phyloP scores from a whole-genome alignment of 2,888 invertebrate species.

The Enchytraeus crypticus region DNA sequence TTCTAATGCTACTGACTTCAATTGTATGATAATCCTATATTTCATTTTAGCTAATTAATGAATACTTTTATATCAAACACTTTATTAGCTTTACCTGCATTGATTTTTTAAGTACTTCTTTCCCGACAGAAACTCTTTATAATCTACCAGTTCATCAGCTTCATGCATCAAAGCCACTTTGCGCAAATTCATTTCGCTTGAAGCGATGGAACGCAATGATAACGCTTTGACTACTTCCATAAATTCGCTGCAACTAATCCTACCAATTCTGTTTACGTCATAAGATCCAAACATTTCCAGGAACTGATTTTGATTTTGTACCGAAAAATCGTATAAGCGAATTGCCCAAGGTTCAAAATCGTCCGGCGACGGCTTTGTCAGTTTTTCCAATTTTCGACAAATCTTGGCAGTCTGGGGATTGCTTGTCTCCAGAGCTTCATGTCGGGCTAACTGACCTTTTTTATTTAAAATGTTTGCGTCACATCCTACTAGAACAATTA shows the following conservation, averaged over 20 bases:
- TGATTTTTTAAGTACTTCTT: constrained; percentile 48
- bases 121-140: constrained; percentile 42
- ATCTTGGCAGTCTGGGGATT: constrained; percentile 46
- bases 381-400: constrained; percentile 45
- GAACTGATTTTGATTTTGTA: constrained; percentile 32
- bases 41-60: no score
- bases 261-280: constrained; percentile 40
- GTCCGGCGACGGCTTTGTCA: constrained; percentile 43
- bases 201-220: constrained; percentile 35
- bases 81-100: constrained; percentile 34
- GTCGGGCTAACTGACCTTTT: constrained; percentile 40
- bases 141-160: constrained; percentile 41
- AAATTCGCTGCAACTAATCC: constrained; percentile 38
- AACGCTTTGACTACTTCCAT: constrained; percentile 35
- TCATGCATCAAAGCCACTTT: constrained; percentile 19
- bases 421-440: constrained; percentile 44
- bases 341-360: constrained; percentile 45
- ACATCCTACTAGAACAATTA: constrained; percentile 35
- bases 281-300: constrained; percentile 36
- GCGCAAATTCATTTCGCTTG: constrained; percentile 37
- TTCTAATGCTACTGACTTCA: no score
- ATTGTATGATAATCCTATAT: no score
- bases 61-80: no score
- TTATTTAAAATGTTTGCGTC: constrained; percentile 49
- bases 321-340: constrained; percentile 43